Base-by-base conservation (phyloP, 2,888 invertebrate genomes). In the Bursaphelenchus okinawaensis region DNA sequence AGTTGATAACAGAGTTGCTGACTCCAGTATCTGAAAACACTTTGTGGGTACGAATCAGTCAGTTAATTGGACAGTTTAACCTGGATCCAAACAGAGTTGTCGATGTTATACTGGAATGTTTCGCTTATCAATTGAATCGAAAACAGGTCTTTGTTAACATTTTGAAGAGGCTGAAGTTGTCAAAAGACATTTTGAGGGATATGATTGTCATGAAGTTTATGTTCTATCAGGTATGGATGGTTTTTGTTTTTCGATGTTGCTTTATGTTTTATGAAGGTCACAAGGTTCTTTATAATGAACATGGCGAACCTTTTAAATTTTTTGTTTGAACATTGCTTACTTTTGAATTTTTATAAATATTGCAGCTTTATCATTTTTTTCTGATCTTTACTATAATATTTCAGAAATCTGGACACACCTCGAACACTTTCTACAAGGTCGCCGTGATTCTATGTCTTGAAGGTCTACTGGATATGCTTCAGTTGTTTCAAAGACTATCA, bases 81-180 rank as follows among this genome's bases (percentile, higher is more conserved):
- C 88, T 99, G 83, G 98, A 99, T 85, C 98, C 98, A 4, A 98
- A 98, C 65, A 72, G 80, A 12, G 78, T 76, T 9, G 71, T 96
- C 72, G 98, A 98, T 83, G 89, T 96, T 69, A 90, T 99, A 75
- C 86, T 99, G 77, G 96, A 98, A 84, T 91, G 92, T 27, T 95
- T 98, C 86, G 96, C 98, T 83, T 83, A 81, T 87, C 81, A 83
- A 40, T 82, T 84, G 7, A 90, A 83, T 19, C 75, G 82, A 24
- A 70, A 72, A 22, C 76, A 82, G 9, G 55, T 72, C 26, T 76
- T 66, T 58, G 40, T 73, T 4, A 31, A 52, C 7, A 27, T 75
- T 19, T 40, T 73, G 24, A 61, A 55, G 28, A 57, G 58, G 28
- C 94, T 94, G 83, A 91, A 92, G 88, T 90, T 90, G 67, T 92